phyloP scores from a whole-genome alignment of 2,797 vertebrate genomes.

The Enteromius treurensis region DNA sequence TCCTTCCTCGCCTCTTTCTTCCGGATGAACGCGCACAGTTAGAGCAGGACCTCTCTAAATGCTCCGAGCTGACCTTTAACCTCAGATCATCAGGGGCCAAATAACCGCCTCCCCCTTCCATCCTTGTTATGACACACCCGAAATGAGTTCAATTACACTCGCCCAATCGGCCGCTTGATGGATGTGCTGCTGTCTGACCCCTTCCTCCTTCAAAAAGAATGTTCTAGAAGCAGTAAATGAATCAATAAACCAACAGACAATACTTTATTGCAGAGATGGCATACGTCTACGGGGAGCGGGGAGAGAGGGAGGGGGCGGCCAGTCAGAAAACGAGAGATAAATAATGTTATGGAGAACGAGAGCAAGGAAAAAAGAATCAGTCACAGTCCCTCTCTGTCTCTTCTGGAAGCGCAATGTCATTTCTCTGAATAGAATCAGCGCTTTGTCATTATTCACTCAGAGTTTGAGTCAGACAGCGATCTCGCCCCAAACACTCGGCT shows the following conservation, averaged over 20 bases:
- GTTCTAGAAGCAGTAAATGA: constrained; percentile 59
- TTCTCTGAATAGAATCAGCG: constrained; percentile 41
- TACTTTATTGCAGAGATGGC: constrained; percentile 45
- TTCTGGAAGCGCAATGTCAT: constrained; percentile 40
- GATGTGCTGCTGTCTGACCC: constrained; percentile 56
- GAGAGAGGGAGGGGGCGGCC: constrained; percentile 2
- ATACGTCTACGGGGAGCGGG: constrained; percentile 12
- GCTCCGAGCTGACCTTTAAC: constrained; percentile 44
- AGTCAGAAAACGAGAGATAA: constrained; percentile 42
- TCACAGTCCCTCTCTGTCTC: constrained; percentile 34
- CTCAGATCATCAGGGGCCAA: constrained; percentile 38
- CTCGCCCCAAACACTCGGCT: constrained; percentile 26
- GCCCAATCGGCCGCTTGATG: constrained; percentile 56
- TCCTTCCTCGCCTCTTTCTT: background rate
- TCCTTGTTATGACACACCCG: constrained; percentile 51
- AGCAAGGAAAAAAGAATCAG: constrained; percentile 29
- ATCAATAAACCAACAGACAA: constrained; percentile 52
- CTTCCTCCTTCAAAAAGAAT: constrained; percentile 55
- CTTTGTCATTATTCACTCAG: constrained; percentile 51
- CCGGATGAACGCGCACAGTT: background rate
- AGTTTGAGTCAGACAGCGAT: constrained; percentile 43
- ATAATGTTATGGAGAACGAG: constrained; percentile 34
- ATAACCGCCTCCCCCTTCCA: constrained; percentile 26
- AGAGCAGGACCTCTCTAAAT: constrained; percentile 53
- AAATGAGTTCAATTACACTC: constrained; percentile 58